These are phyloP conservation scores for Sarcophaga carnaria DNA, from an alignment of 2,888 invertebrate genomes.

Conservation along the genomic window DNA sequence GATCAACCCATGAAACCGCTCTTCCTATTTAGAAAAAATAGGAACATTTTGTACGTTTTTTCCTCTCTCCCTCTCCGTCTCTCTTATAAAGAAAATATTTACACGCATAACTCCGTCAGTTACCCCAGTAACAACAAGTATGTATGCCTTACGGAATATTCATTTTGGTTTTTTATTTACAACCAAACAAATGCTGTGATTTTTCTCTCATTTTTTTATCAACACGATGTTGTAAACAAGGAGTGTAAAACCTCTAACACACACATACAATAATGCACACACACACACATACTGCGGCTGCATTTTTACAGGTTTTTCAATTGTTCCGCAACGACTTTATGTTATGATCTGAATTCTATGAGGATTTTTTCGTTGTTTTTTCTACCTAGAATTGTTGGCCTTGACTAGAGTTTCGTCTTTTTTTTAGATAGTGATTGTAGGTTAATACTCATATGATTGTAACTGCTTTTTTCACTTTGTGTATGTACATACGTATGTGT, in stretches of 20 bases:
- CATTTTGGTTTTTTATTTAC: not conserved
- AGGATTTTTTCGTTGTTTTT: not conserved
- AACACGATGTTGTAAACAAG: not conserved
- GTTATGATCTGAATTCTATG: slow-evolving; percentile 18
- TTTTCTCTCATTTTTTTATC: not conserved
- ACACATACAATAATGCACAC: not conserved
- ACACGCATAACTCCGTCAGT: not conserved
- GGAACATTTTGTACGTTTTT: no score
- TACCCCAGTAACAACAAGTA: not conserved
- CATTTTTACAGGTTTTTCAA: slow-evolving; percentile 33
- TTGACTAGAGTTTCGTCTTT: not conserved
- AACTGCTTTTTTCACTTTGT: not conserved
- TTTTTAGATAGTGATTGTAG: slow-evolving; percentile 7
- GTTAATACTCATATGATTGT: slow-evolving; percentile 11
- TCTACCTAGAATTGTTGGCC: no score
- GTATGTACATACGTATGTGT: not conserved
- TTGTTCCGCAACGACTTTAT: slow-evolving; percentile 28
- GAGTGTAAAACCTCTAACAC: not conserved
- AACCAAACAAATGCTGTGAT: not conserved
- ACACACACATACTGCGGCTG: slow-evolving; percentile 20
- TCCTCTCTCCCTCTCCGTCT: no score
- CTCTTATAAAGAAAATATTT: not conserved
- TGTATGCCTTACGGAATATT: not conserved
- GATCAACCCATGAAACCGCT: no score
- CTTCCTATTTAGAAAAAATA: no score